Evolutionary conservation across 37 sponge, comb jelly and placozoan species (phyloP), one percentile per base, ranked within the genome.

Genomic region (Halichondria panicea): DNA sequence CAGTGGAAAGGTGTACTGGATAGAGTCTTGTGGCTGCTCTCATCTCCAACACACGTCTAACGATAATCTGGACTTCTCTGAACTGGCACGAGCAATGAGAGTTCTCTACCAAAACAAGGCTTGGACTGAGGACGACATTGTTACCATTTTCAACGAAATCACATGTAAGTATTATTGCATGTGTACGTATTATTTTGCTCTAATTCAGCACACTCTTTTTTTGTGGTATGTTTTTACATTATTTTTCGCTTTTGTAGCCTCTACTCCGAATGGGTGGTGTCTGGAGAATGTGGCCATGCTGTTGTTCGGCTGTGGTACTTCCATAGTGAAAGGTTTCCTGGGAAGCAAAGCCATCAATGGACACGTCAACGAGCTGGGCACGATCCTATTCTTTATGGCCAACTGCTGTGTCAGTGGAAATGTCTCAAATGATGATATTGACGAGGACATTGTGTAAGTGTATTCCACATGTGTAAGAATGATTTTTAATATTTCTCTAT

Each of bases 131-230:
- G 84, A 76, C 50, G 59, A 68, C 64, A 84, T 84, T 43, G 70
- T 84, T 40, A 76, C 70, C 61, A 76, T 84, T 22, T 36, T 84
- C 58, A 71, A 84, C 70, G 84, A 84, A 39, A 39, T 84, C 0
- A 84, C 77, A 22, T 70, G 84, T 84, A 68, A 83, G 76, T 34
- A n/a, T n/a, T n/a, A n/a, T n/a, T n/a, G n/a, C n/a, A n/a, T n/a
- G n/a, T n/a, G n/a, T n/a, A n/a, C n/a, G n/a, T n/a, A n/a, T n/a
- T n/a, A n/a, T n/a, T n/a, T n/a, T n/a, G n/a, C n/a, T n/a, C n/a
- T n/a, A n/a, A n/a, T n/a, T n/a, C n/a, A n/a, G n/a, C n/a, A n/a
- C n/a, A n/a, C n/a, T n/a, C n/a, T n/a, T n/a, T n/a, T n/a, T n/a
- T n/a, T n/a, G n/a, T n/a, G n/a, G n/a, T n/a, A n/a, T n/a, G n/a